Evolutionary conservation across 2,113 vertebrate genomes (phyloP), one percentile per base, ranked within the genome.

Genomic region (Columbina picui): DNA sequence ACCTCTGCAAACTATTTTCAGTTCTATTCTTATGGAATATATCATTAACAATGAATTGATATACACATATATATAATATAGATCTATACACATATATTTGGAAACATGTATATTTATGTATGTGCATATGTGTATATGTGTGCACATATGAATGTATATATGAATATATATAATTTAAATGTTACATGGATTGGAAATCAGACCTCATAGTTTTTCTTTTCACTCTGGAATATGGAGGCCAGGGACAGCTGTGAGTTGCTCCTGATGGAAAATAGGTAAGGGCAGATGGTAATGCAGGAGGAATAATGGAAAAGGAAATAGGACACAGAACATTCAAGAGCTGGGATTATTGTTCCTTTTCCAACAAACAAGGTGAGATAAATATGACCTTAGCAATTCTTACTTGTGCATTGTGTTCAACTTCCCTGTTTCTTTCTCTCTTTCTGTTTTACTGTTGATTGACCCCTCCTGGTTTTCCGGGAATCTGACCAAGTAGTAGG

Each of bases 1-100:
- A 80, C 41, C 1, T 55, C 43, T 41, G 17, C 69, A 45, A 3
- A 15, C 0, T 50, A 5, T 25, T 61, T 86, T 43, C 1, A 0
- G 12, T 63, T 81, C 21, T 53, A 19, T 19, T 55, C 19, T 55
- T 52, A 38, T 21, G 20, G 27, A 87, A 70, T 1, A 2, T 6
- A 71, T 30, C 36, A 59, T 5, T 61, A 45, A 74, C 16, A 84
- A 49, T 34, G 43, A 81, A 53, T 38, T 43, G 3, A 25, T 53
- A 52, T 30, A 6, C 34, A 23, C 6, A 7, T 32, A 11, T 36
- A 32, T 30, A 56, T 29, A 45, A 23, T 34, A 43, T 6, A 25
- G 6, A 39, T n/a, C 7, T 65, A 53, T 29, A 68, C 12, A n/a
- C 3, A 52, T 43, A 12, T 34, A n/a, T 75, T 38, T 32, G 9